Base-by-base conservation (phyloP, 2,797 vertebrate genomes). In the Sandelia bainsii region DNA sequence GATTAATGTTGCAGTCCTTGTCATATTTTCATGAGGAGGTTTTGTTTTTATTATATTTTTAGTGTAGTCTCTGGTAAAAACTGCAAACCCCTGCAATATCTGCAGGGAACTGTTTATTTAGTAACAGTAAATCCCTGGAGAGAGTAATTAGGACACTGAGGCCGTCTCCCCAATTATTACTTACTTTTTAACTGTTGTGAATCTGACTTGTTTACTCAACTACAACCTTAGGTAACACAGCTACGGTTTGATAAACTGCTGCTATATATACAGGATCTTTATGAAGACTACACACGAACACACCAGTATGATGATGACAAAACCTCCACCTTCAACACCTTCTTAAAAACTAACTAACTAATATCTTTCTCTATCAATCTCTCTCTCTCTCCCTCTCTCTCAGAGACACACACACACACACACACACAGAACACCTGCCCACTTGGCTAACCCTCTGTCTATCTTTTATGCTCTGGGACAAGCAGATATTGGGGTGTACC, bases 401-500 rank as follows among this genome's bases (percentile, higher is more conserved):
- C 29, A n/a, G n/a, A n/a, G n/a, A 8, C 22, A 53, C 37, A 44
- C 22, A 69, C 29, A 32, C 29, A 32, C 25, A 57, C 29, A 8
- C 29, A 25, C 25, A 57, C 37, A 46, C 20, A 69, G 17, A 79
- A 71, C 90, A 92, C 82, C 88, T 89, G 91, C 85, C 83, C 89
- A 83, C 75, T 75, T 64, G 56, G 61, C 83, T 82, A 58, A 60
- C 59, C 72, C 85, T 79, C 50, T 6, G 53, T 65, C 0, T 57
- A 77, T 40, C 66, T 66, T 82, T 90, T 89, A 94, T 82, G 25
- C 93, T 94, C 94, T 88, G 96, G 96, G 94, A 95, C 88, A 85
- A 90, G 94, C 93, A 96, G 96, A 97, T 97, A 97, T 92, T 91
- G 87, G 91, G 92, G 93, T 86, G 90, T 29, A 4, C 27, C 27